phyloP scores from a whole-genome alignment of 2,113 vertebrate genomes.

The Myrmophylax atrothorax region DNA sequence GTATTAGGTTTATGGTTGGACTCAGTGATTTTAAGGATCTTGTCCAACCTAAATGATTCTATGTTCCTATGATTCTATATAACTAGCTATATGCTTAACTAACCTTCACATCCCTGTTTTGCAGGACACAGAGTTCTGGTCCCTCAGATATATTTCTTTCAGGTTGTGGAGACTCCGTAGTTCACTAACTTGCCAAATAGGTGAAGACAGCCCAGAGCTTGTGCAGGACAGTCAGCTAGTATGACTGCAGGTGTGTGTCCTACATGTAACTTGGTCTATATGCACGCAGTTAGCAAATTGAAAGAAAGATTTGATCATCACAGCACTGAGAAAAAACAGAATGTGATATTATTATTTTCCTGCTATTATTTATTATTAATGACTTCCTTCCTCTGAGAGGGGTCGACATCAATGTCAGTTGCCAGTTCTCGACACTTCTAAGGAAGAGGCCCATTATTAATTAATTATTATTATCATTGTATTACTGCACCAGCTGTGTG shows the following conservation, averaged over 20 bases:
- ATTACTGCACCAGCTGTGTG: conserved; percentile 36
- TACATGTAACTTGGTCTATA: conserved; percentile 11
- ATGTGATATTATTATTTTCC: conserved; percentile 66
- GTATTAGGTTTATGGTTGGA: neutral
- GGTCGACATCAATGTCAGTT: conserved; percentile 61
- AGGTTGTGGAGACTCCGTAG: neutral
- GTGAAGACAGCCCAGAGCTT: neutral
- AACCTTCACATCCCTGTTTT: neutral
- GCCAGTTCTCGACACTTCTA: conserved; percentile 49
- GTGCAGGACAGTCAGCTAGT: neutral
- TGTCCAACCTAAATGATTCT: neutral
- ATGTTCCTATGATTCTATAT: neutral
- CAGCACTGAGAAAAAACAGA: conserved; percentile 65
- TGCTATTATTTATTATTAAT: conserved; percentile 67
- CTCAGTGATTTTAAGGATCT: neutral
- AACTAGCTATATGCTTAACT: neutral
- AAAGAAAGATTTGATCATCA: conserved; percentile 50
- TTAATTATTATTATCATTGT: conserved; percentile 69
- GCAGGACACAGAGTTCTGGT: neutral
- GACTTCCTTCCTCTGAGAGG: conserved; percentile 54
- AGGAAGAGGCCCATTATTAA: conserved; percentile 62
- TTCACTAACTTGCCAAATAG: neutral
- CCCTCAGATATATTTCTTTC: neutral
- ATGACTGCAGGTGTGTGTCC: neutral
- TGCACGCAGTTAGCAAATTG: neutral